phyloP scores from a whole-genome alignment of 35 echinoderm and acorn worm species.

The Chiridota heheva region DNA sequence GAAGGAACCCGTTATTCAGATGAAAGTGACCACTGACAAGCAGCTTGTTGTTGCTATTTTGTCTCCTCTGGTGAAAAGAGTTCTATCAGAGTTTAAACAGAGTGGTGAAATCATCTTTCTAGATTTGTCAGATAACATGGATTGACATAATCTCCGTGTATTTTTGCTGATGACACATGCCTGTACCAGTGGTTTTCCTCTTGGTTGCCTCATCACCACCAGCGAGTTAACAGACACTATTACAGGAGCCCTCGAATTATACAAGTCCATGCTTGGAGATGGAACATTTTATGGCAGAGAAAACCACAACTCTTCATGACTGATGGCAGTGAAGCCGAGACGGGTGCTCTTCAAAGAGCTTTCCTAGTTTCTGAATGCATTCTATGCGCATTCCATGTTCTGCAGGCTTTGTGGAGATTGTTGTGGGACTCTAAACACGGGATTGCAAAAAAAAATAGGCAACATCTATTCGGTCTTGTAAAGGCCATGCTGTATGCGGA shows the following conservation, averaged over 20 bases:
- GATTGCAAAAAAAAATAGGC: conserved; percentile 19
- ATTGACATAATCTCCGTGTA: conserved; percentile 40
- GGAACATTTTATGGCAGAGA: conserved; percentile 56
- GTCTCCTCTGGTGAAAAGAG: conserved; percentile 60
- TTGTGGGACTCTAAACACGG: conserved; percentile 32
- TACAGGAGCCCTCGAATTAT: conserved; percentile 29
- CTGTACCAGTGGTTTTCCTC: conserved; percentile 56
- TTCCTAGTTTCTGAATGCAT: conserved; percentile 46
- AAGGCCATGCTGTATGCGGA: conserved; percentile 37
- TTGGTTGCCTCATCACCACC: conserved; percentile 63
- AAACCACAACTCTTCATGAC: conserved; percentile 59
- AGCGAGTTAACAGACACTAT: conserved; percentile 41
- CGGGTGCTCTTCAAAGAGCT: conserved; percentile 22
- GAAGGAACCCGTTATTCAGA: background rate
- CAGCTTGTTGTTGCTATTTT: conserved; percentile 33
- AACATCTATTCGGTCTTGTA: background rate
- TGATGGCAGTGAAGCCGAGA: conserved; percentile 60
- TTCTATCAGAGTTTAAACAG: conserved; percentile 19
- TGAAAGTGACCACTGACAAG: conserved; percentile 15
- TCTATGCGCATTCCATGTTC: conserved; percentile 59
- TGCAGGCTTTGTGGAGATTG: conserved; percentile 51
- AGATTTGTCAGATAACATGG: conserved; percentile 54
- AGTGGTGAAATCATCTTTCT: conserved; percentile 57
- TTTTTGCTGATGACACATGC: conserved; percentile 74
- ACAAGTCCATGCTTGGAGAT: conserved; percentile 17